These are phyloP conservation scores for Panonychus citri DNA, from an alignment of 1,140 invertebrate genomes.

Conservation along the genomic window DNA sequence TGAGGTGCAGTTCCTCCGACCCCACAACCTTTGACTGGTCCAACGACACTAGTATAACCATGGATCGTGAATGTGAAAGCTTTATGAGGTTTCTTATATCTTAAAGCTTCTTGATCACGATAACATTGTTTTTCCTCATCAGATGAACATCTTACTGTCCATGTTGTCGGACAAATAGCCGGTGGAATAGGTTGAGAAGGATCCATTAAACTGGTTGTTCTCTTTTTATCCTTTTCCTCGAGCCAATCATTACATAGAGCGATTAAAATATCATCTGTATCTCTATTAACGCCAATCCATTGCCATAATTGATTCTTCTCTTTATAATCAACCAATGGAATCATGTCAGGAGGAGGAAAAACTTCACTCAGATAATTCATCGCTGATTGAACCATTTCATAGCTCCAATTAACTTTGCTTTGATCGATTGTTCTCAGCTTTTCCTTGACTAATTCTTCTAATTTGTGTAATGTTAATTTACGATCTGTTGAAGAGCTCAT, in stretches of 20 bases:
- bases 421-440: not conserved
- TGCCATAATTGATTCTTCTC: conserved; percentile 43
- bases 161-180: conserved; percentile 37
- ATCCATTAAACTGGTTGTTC: conserved; percentile 16
- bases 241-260: conserved; percentile 51
- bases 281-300: conserved; percentile 78
- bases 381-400: conserved; percentile 4
- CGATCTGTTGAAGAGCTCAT: conserved; percentile 1
- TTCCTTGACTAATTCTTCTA: conserved; percentile 8
- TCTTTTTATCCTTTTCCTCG: conserved; percentile 28
- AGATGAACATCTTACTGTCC: conserved; percentile 53
- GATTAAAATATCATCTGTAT: conserved; percentile 52
- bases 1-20: conserved; percentile 25
- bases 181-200: conserved; percentile 21
- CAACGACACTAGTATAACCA: conserved; percentile 62
- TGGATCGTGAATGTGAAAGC: conserved; percentile 63
- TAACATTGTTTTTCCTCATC: conserved; percentile 51
- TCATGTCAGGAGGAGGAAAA: conserved; percentile 2
- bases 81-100: conserved; percentile 58
- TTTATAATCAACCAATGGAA: conserved; percentile 47
- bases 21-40: conserved; percentile 67
- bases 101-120: conserved; percentile 41
- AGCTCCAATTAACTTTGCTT: not conserved
- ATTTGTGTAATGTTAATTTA: conserved; percentile 3
- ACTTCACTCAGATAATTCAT: conserved; percentile 7